Conservation (phyloP, 2,888 invertebrate genomes). For the Electrophaes corylata region DNA sequence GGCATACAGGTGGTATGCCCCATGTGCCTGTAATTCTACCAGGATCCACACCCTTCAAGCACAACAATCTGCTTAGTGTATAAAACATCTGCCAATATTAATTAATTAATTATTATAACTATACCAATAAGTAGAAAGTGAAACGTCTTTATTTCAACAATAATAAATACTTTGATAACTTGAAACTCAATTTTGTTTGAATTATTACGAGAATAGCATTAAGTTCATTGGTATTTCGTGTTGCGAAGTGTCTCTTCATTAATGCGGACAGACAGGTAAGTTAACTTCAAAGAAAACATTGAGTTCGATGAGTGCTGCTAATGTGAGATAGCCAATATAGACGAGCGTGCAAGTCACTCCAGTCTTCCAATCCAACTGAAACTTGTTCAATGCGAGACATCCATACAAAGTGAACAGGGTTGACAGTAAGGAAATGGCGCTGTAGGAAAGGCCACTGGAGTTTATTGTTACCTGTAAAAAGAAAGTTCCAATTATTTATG, state of each 20-base stretch:
- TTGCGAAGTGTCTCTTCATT: neutral
- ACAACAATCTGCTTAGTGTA: too few relatives aligned
- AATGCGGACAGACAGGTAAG: constrained; percentile 87
- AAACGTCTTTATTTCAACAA: too few relatives aligned
- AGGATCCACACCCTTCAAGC: too few relatives aligned
- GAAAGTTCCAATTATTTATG: neutral
- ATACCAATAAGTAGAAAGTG: too few relatives aligned
- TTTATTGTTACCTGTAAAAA: constrained; percentile 85
- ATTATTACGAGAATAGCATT: neutral
- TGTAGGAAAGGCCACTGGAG: constrained; percentile 90
- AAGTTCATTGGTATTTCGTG: neutral
- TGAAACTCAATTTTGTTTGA: neutral
- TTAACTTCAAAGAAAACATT: constrained; percentile 91
- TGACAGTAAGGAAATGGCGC: constrained; percentile 89
- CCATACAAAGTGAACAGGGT: constrained; percentile 88
- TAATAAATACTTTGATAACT: neutral
- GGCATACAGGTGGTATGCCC: too few relatives aligned
- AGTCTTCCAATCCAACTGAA: constrained; percentile 88
- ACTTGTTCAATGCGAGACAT: constrained; percentile 87
- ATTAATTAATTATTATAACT: too few relatives aligned
- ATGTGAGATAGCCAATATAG: constrained; percentile 86
- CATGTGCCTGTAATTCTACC: too few relatives aligned
- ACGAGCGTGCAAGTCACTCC: constrained; percentile 87
- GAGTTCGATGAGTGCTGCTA: constrained; percentile 90
- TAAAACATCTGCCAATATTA: too few relatives aligned